Base-by-base conservation (phyloP, 2,113 vertebrate species). In the Forbesichthys agassizii region DNA sequence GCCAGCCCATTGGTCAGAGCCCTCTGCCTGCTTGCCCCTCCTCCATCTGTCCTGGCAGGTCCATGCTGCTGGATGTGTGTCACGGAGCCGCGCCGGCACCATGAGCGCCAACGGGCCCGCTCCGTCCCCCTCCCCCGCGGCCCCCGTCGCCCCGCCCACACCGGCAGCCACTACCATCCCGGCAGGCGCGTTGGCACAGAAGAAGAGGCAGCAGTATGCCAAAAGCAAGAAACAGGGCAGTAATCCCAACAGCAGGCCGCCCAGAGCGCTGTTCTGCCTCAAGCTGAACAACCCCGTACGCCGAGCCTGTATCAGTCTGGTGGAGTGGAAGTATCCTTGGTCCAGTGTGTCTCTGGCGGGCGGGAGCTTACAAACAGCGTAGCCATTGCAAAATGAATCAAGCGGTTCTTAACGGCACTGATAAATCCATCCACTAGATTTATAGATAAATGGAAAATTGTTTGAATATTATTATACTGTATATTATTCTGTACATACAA, bases 251-350 rank as follows among this genome's bases (percentile, higher is more conserved):
- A 98, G 94, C 90, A 92, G 98, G 88, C 96, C 98, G 54, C 93
- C 95, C 65, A 95, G 98, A 33, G 97, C 97, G 87, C 95, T 99
- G 76, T 99, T 98, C 93, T 99, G 98, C 89, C 95, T 99, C 86
- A 97, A 95, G 64, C 96, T 99, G 86, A 99, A 96, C 90, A 99
- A 99, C 89, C 98, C 98, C 78, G 94, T 99, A 92, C 94, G 98
- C 89, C 96, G 96, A 94, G 98, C 98, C 93, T 99, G 98, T 91
- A 99, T 99, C 92, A 98, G 96, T 91, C 92, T 99, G 86, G 98
- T 99, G 93, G 98, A 99, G 94, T 99, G 98, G 98, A 99, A 99
- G 95, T 98, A 99, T 99, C 98, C 96, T 99, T 96, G 94, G 36
- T 42, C 36, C 36, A 42, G 36, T 42, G 27, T 27, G 27, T 27